Base-by-base conservation (phyloP, 2,888 invertebrate genomes). In the Hedychridium roseum region DNA sequence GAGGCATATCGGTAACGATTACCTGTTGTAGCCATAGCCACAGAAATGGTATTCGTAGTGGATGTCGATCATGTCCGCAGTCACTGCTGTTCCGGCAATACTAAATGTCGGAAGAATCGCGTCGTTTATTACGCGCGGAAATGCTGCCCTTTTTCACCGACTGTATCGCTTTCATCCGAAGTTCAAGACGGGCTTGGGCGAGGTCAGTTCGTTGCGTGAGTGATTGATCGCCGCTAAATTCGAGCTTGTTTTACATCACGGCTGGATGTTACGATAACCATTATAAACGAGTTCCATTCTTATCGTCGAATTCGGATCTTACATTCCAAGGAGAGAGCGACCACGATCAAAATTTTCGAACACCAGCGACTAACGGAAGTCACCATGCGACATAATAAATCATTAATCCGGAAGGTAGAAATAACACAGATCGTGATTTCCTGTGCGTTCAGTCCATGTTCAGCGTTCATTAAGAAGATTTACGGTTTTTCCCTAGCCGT, bases 181-280 rank as follows among this genome's bases (percentile, higher is more conserved):
- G 11, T 15, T 42, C 28, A 9, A 23, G 9, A 9, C 28, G 3
- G 7, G 27, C 35, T 31, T 46, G 50, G 38, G 50, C 34, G 45
- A 46, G 50, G 55, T 54, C 46, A 41, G 54, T 27, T 18, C n/a
- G 11, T 34, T 32, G 44, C 48, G 48, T 53, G 44, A 18, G 32
- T 43, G 54, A 55, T 55, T 32, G 45, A 54, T 49, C 36, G 45
- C 18, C 16, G 30, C 43, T 49, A 42, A 53, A 49, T 55, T 54
- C 45, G 44, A 47, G 36, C 48, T 34, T 53, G 53, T 34, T 52
- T 38, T 27, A 30, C 44, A 44, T 43, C 35, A 36, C 30, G 27
- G 37, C 30, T 30, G 7, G 42, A 53, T 40, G 30, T n/a, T 11
- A 14, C 30, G 42, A 38, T 54, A 38, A 49, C 37, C 40, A 41